phyloP scores from a whole-genome alignment of 2,113 vertebrate species.

The Pristiophorus japonicus region DNA sequence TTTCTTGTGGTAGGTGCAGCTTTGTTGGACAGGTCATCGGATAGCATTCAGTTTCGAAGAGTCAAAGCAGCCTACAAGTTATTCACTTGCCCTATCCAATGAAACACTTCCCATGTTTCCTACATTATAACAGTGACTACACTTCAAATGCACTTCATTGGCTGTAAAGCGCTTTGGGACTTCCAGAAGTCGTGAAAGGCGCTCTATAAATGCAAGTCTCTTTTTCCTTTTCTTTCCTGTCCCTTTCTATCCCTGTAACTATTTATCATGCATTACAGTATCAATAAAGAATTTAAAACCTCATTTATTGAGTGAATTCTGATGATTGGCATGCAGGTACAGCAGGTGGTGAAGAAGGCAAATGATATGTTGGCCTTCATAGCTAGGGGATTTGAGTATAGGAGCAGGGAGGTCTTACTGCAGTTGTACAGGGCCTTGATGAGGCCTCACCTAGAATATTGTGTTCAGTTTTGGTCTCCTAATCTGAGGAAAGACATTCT shows the following conservation, averaged over 20 bases:
- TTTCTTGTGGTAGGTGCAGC: neutral
- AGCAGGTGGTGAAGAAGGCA: too few species aligned
- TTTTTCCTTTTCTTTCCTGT: neutral
- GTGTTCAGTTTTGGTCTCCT: too few species aligned
- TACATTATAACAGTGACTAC: too few species aligned
- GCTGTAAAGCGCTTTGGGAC: neutral
- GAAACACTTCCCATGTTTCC: neutral
- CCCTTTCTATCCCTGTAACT: neutral
- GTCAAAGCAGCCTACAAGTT: neutral
- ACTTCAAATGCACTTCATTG: too few species aligned
- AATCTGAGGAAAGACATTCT: too few species aligned
- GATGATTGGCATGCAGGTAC: too few species aligned
- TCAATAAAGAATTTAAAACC: neutral
- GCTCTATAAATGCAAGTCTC: neutral
- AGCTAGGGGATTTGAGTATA: too few species aligned
- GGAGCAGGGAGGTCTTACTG: too few species aligned
- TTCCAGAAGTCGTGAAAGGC: neutral
- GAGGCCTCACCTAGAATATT: too few species aligned
- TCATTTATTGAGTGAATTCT: neutral
- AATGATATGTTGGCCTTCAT: too few species aligned
- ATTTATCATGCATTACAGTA: neutral
- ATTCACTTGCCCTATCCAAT: neutral
- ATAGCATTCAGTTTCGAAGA: neutral
- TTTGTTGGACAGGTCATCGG: neutral
- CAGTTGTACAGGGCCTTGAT: too few species aligned